These are phyloP conservation scores for Amaurobius ferox DNA, from an alignment of 2,888 invertebrate species.

Conservation along the genomic window DNA sequence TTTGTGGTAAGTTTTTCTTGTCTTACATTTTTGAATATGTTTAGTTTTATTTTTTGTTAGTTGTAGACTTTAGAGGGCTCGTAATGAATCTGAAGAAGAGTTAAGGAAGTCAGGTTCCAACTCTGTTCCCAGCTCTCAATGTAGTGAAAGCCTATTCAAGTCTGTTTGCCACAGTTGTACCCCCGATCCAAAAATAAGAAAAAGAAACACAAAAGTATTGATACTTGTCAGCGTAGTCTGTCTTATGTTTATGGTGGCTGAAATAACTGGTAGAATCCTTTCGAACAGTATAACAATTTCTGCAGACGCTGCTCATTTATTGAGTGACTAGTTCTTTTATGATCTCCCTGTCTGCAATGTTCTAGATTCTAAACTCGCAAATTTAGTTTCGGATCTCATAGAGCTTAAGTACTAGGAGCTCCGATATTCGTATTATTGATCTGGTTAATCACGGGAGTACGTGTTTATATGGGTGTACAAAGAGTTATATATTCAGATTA, in stretches of 20 bases:
- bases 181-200: background rate
- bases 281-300: constrained; percentile 89
- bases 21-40: no score
- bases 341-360: constrained; percentile 95
- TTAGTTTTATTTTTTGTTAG: no score
- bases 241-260: constrained; percentile 49
- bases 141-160: background rate
- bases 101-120: background rate
- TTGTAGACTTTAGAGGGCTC: no score
- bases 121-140: no score
- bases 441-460: constrained; percentile 97
- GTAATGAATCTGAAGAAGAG: background rate
- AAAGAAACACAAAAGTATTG: constrained; percentile 21
- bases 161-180: background rate
- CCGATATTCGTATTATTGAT: constrained; percentile 95
- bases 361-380: constrained; percentile 88
- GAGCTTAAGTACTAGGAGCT: constrained; percentile 93
- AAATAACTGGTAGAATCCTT: constrained; percentile 81
- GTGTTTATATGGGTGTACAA: constrained; percentile 94
- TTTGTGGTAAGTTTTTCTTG: no score
- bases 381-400: constrained; percentile 95
- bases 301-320: constrained; percentile 97
- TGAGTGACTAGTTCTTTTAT: constrained; percentile 98
- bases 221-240: constrained; percentile 47
- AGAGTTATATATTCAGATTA: constrained; percentile 88